Percentiles rank a stretch among this genome's conserved stretches.
Conservation (phyloP, 2,113 vertebrate species). For the Opisthocomus hoazin region DNA sequence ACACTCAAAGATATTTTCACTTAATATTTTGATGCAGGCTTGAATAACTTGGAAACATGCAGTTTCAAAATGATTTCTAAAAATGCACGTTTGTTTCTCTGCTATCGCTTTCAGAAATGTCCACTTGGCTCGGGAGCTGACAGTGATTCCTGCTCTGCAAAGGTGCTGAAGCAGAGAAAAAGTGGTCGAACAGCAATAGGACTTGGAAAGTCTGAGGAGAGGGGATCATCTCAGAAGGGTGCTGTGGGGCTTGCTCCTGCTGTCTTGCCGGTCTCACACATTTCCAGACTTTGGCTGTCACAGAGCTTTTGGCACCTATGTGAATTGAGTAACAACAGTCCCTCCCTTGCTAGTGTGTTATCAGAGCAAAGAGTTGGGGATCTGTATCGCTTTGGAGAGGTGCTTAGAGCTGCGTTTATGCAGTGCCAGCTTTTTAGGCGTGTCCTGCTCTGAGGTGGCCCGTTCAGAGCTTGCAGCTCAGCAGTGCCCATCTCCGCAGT, state of each 20-base stretch:
- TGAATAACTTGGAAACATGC: not conserved
- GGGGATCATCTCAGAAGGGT: not conserved
- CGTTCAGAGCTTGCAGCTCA: not conserved
- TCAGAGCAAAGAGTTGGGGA: not conserved
- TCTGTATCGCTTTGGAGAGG: not conserved
- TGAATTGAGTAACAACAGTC: not conserved
- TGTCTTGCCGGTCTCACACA: not conserved
- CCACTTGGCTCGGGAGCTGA: not conserved
- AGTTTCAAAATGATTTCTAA: not conserved
- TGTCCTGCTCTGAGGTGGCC: not conserved
- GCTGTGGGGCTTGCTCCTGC: no score
- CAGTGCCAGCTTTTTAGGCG: not conserved
- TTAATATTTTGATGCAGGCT: not conserved
- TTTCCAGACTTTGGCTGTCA: not conserved
- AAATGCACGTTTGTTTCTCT: not conserved
- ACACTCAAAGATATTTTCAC: not conserved
- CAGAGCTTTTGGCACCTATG: not conserved
- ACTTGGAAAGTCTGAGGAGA: not conserved
- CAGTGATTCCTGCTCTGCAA: not conserved
- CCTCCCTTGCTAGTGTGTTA: not conserved
- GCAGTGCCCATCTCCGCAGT: rapidly evolving
- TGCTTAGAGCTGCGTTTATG: not conserved
- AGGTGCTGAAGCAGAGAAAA: not conserved
- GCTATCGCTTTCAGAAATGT: not conserved
- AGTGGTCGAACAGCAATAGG: not conserved